Evolutionary conservation across 1,140 invertebrate genomes (phyloP).

Genomic region (Hycleus cichorii): DNA sequence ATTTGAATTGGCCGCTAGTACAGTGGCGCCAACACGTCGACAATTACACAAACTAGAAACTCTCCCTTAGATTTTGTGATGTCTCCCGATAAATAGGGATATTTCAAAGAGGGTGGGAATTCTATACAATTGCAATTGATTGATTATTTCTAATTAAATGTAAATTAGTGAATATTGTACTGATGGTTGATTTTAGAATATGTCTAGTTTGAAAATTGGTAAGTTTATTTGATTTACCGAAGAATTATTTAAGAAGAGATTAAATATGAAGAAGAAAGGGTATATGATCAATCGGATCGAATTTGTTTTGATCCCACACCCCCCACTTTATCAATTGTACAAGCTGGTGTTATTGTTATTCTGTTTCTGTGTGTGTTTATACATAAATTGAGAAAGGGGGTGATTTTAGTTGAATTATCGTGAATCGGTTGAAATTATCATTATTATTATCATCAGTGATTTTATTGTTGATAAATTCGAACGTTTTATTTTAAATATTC

Average conservation of each 20-base stretch:
- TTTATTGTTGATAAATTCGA: neutral
- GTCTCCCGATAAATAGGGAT: constrained; percentile 3
- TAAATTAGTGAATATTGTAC: constrained; percentile 14
- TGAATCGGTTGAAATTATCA: too few relatives aligned
- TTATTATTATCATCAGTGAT: too few relatives aligned
- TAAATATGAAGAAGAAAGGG: too few relatives aligned
- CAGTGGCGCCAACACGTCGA: neutral
- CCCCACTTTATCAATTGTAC: neutral
- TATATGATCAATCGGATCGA: too few relatives aligned
- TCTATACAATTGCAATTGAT: too few relatives aligned
- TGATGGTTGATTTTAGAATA: constrained; percentile 44
- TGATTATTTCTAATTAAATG: neutral
- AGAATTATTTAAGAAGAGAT: too few relatives aligned
- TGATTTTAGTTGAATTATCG: too few relatives aligned
- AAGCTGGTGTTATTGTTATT: constrained; percentile 5
- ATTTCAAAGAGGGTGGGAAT: constrained; percentile 4
- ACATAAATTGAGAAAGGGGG: neutral
- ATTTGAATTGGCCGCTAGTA: too few relatives aligned
- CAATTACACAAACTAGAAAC: neutral
- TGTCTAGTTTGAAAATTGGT: constrained; percentile 61
- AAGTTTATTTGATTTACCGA: constrained; percentile 32
- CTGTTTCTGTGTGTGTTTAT: neutral
- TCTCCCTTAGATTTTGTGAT: constrained; percentile 10
- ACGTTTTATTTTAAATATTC: neutral
- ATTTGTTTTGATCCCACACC: constrained; percentile 34